Percentiles rank a stretch among this genome's conserved stretches.
Evolutionary conservation across 2,888 invertebrate genomes (phyloP).

Genomic region (Loripinus fragilis): DNA sequence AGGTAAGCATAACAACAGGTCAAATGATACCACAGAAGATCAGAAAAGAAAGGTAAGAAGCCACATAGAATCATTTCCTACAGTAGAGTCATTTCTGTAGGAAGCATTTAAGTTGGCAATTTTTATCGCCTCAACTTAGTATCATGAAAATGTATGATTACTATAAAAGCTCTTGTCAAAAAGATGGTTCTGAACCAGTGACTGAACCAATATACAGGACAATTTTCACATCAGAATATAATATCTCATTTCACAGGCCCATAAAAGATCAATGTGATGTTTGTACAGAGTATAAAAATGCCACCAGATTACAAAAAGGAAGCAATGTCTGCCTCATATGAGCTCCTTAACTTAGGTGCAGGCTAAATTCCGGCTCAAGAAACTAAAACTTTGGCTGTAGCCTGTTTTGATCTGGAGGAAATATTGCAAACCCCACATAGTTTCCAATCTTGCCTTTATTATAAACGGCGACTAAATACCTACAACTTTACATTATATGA

Average conservation of each 20-base stretch:
- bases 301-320: background rate
- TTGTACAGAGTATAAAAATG: conserved; percentile 14
- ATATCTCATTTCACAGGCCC: conserved; percentile 32
- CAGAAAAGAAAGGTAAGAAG: conserved; percentile 14
- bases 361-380: background rate
- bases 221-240: conserved; percentile 32
- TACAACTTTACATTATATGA: too few species aligned
- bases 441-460: too few species aligned
- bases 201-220: too few species aligned
- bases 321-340: background rate
- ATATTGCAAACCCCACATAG: background rate
- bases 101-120: too few species aligned
- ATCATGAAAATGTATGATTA: conserved; percentile 28
- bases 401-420: too few species aligned
- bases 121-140: too few species aligned
- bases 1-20: conserved; percentile 14
- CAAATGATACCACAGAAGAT: conserved; percentile 10
- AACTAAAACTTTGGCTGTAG: too few species aligned
- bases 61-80: conserved; percentile 29
- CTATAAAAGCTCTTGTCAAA: conserved; percentile 22
- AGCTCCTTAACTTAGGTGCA: background rate
- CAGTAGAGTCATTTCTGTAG: conserved; percentile 33
- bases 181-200: background rate
- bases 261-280: conserved; percentile 28
- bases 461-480: too few species aligned